Base-by-base conservation (phyloP, 2,888 invertebrate species). In the Parasteatoda lunata region DNA sequence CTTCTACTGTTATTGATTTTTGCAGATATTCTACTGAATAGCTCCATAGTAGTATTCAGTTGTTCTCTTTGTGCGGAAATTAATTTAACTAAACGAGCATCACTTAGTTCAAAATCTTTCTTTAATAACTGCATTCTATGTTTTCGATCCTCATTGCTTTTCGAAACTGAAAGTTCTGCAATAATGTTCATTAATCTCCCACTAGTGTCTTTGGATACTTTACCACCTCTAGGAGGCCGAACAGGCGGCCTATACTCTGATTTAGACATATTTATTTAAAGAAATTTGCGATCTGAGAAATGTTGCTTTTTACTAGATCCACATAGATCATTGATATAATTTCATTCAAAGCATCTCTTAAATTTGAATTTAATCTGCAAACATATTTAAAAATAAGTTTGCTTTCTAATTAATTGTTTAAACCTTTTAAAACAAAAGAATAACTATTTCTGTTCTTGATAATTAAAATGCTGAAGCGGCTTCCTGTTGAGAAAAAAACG, bases 121-220 rank as follows among this genome's bases (percentile, higher is more conserved):
- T 99, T 98, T 76, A 99, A 94, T 91, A 97, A 97, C 0, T 96
- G 95, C 91, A 98, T 97, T 92, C 98, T 98, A 91, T 96, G 95
- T 91, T 98, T 92, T 88, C 93, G 90, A 91, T 98, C 97, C 91
- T 97, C 97, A 78, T 78, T 84, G 54, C 70, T 86, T 72, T 80
- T 86, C 93, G 97, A 97, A 8, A 97, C 96, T 49, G 98, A 98
- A 86, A 99, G 93, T 0, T 98, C 97, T 89, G 98, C 95, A 90
- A 99, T 98, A 72, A 99, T 98, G 84, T 97, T 97, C 95, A 98
- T 98, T 90, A 99, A 90, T 88, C 92, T 91, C 52, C 91, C 91
- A 77, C 91, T 91, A 81, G 77, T 83, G 52, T 88, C 82, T 76
- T 79, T 79, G 0, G 75, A 79, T 4, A 88, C 88, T 70, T 85